Evolutionary conservation across 1,140 invertebrate genomes (phyloP), one percentile per base, ranked within the genome.

Genomic region (Chironomus striatipennis): DNA sequence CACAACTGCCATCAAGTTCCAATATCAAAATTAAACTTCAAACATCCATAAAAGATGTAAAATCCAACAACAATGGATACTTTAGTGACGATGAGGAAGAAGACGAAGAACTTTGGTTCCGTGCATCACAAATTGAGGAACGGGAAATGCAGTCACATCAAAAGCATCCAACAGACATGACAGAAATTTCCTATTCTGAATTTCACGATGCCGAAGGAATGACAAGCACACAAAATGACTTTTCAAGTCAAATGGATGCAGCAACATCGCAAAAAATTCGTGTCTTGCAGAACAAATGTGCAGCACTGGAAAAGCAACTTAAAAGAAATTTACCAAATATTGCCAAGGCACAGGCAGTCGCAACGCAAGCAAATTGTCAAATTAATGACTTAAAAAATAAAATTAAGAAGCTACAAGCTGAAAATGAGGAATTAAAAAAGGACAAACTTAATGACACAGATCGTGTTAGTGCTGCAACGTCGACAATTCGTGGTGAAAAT

Each of bases 101-200:
- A n/a, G 47, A 57, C n/a, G 47, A 57, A 15, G 47, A 57, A 57
- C 12, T 57, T 57, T 57, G 47, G 47, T n/a, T 57, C n/a, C 47
- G n/a, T 57, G 47, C 47, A 57, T 57, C 47, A 15, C 47, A 57
- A 57, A n/a, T 57, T 57, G 47, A 57, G n/a, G 12, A 57, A 57
- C 8, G 47, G 15, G 47, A n/a, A 34, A 34, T 57, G 12, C 15
- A 5, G 47, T 12, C 5, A 57, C 12, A 12, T 5, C 9, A 57
- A 57, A 57, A 57, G 1, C 15, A 5, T 5, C 47, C n/a, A 47
- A 47, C 5, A 57, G n/a, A 47, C 43, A 47, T 1, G 47, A 57
- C 12, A 57, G 47, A 57, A 10, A 57, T 57, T 12, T 57, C 47
- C 5, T 57, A 57, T 57, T 10, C 47, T n/a, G n/a, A n/a, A n/a